Conservation (phyloP, 2,888 invertebrate genomes). For the Aphidius colemani region DNA sequence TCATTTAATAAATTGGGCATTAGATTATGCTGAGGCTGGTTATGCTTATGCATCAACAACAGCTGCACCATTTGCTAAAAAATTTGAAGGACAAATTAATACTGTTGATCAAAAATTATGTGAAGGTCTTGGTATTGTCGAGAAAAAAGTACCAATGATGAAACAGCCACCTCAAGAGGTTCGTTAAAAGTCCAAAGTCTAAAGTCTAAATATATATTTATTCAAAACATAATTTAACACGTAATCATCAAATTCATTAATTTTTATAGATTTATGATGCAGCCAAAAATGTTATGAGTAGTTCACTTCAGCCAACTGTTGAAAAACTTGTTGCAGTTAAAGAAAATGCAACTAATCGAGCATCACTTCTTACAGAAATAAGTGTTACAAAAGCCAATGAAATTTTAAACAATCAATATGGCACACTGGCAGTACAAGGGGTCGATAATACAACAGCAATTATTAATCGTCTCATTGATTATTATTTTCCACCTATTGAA, state of each 20-base stretch:
- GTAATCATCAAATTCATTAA: neutral
- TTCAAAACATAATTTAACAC: too few relatives aligned
- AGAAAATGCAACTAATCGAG: conserved; percentile 66
- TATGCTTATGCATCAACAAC: conserved; percentile 62
- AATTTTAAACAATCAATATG: conserved; percentile 72
- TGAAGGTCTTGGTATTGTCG: conserved; percentile 64
- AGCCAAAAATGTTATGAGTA: conserved; percentile 53
- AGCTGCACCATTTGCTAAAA: conserved; percentile 62
- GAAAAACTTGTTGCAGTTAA: conserved; percentile 61
- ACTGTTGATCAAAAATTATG: conserved; percentile 65
- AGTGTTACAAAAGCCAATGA: conserved; percentile 76
- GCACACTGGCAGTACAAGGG: conserved; percentile 70
- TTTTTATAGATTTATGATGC: conserved; percentile 53
- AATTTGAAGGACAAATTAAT: conserved; percentile 63
- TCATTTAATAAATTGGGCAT: conserved; percentile 64
- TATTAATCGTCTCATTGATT: conserved; percentile 75
- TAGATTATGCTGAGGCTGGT: conserved; percentile 64
- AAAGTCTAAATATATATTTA: too few relatives aligned
- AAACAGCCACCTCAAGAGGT: conserved; percentile 65
- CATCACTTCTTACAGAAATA: conserved; percentile 70
- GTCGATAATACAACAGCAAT: conserved; percentile 73
- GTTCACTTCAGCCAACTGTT: conserved; percentile 53
- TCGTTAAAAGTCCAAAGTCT: conserved; percentile 28
- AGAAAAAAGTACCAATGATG: conserved; percentile 64
- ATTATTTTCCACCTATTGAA: conserved; percentile 70